Conservation (phyloP, 1,140 invertebrate genomes). For the Drosophila miranda region DNA sequence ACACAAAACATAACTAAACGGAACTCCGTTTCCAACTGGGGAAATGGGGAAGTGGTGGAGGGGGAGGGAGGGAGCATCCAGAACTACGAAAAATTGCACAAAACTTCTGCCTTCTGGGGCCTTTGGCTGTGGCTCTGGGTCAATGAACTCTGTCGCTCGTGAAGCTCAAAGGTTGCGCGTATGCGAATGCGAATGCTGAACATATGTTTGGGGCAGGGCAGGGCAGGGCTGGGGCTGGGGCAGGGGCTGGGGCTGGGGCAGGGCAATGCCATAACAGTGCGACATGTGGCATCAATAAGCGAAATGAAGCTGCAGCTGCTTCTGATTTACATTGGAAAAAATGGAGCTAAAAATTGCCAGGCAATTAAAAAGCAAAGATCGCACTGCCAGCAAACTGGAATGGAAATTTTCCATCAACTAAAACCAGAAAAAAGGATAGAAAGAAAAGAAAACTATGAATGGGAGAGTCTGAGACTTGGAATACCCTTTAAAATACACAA, state of each 20-base stretch:
- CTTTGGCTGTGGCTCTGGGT: conserved; percentile 12
- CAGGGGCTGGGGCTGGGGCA: not conserved
- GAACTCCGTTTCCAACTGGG: conserved; percentile 39
- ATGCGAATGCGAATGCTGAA: conserved; percentile 41
- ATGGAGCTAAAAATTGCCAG: conserved; percentile 40
- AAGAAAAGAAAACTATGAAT: not conserved
- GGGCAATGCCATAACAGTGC: conserved; percentile 1
- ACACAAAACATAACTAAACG: conserved; percentile 22
- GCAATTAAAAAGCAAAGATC: conserved; percentile 43
- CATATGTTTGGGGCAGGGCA: conserved; percentile 31
- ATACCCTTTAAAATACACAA: conserved; percentile 4
- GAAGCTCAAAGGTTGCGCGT: conserved; percentile 37
- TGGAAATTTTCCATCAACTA: conserved; percentile 38
- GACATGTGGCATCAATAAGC: conserved; percentile 51
- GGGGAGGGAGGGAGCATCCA: not conserved
- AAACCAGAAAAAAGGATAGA: conserved; percentile 16
- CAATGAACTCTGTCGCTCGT: conserved; percentile 34
- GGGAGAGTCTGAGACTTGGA: not conserved
- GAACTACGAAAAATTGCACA: no score
- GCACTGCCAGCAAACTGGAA: conserved; percentile 35
- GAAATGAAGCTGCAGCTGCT: conserved; percentile 47
- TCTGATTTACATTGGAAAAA: conserved; percentile 46
- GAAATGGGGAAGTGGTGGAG: conserved; percentile 28
- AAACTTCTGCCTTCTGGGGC: not conserved
- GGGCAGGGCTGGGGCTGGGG: not conserved